Percentiles rank a stretch among this genome's conserved stretches.
Evolutionary conservation across 2,888 invertebrate genomes (phyloP).

Genomic region (Platerodrilus igneus): DNA sequence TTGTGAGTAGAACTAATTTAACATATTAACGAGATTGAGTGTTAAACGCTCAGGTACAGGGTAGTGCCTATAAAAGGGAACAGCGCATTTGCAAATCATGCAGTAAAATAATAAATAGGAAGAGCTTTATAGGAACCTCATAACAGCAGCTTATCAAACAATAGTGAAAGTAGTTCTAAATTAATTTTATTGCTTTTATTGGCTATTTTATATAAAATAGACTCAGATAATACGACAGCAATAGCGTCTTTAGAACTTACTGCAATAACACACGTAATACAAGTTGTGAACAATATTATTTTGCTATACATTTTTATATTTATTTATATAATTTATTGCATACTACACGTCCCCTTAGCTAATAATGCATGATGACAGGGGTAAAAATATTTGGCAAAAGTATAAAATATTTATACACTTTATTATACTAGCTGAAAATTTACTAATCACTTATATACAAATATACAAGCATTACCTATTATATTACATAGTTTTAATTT

Average conservation of each 20-base stretch:
- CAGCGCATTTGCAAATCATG: constrained; percentile 20
- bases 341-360: constrained; percentile 43
- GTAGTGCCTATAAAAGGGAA: constrained; percentile 24
- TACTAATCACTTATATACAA: constrained; percentile 46
- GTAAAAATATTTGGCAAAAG: constrained; percentile 36
- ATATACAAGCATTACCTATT: constrained; percentile 47
- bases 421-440: constrained; percentile 21
- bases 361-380: constrained; percentile 34
- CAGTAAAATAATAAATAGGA: too few species aligned
- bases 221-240: too few species aligned
- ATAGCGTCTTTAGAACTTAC: too few species aligned
- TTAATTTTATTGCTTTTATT: too few species aligned
- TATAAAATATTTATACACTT: constrained; percentile 41
- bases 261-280: too few species aligned
- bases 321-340: constrained; percentile 44
- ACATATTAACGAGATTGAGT: constrained; percentile 20
- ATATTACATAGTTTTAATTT: constrained; percentile 40
- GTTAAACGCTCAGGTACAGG: constrained; percentile 26
- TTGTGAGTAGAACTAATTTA: constrained; percentile 18
- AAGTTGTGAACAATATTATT: too few species aligned
- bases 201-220: too few species aligned
- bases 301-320: too few species aligned
- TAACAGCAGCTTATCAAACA: too few species aligned
- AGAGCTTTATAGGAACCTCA: too few species aligned
- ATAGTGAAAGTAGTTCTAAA: too few species aligned